Evolutionary conservation across 2,888 invertebrate species (phyloP).

Genomic region (Fragum fragum): DNA sequence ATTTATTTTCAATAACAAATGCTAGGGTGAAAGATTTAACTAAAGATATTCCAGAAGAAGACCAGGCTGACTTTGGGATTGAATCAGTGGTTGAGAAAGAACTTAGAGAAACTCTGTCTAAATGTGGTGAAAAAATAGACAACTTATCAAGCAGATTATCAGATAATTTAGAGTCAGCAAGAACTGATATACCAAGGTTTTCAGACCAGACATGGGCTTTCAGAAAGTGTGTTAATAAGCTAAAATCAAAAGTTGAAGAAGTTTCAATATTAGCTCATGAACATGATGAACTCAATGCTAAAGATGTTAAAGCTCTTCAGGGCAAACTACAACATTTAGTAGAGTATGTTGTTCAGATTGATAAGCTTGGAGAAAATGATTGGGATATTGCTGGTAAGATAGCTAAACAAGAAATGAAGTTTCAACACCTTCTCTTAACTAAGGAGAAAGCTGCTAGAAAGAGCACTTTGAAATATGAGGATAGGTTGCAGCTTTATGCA

Average conservation of each 20-base stretch:
- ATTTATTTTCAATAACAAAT: constrained; percentile 74
- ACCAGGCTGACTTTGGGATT: constrained; percentile 47
- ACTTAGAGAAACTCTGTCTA: constrained; percentile 64
- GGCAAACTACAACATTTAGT: constrained; percentile 74
- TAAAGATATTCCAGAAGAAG: constrained; percentile 60
- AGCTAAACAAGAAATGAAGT: constrained; percentile 71
- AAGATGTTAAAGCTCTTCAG: constrained; percentile 75
- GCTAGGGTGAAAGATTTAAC: constrained; percentile 74
- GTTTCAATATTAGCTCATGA: constrained; percentile 73
- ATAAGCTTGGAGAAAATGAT: constrained; percentile 75
- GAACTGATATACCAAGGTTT: constrained; percentile 58
- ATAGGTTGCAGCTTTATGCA: constrained; percentile 77
- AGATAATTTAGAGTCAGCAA: constrained; percentile 68
- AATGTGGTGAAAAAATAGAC: constrained; percentile 77
- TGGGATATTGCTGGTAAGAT: constrained; percentile 78
- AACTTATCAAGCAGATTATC: constrained; percentile 67
- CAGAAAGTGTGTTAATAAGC: constrained; percentile 74
- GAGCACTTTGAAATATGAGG: constrained; percentile 69
- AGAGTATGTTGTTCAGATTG: constrained; percentile 76
- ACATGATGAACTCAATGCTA: constrained; percentile 78
- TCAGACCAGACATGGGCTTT: constrained; percentile 72
- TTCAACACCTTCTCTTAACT: constrained; percentile 61
- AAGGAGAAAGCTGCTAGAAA: constrained; percentile 62
- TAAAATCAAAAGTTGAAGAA: constrained; percentile 73
- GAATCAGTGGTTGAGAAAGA: constrained; percentile 56